Base-by-base conservation (phyloP, 2,113 vertebrate genomes). In the Erythrocercus mccallii region DNA sequence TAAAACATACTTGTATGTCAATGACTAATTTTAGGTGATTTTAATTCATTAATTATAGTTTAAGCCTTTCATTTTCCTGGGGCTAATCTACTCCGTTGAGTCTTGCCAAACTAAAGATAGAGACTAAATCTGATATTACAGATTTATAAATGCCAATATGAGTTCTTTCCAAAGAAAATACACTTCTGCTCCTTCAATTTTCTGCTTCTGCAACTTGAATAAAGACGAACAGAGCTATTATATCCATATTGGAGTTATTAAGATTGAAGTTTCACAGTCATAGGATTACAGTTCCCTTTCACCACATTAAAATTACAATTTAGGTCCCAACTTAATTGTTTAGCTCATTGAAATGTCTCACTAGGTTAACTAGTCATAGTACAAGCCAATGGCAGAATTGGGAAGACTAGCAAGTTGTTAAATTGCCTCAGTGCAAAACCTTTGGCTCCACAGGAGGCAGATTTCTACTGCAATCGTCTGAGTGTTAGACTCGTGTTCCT, bases 31-130 rank as follows among this genome's bases (percentile, higher is more conserved):
- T 89, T 6, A 45, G 38, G 54, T 85, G 48, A 91, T 91, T 95
- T 94, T 71, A 91, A 76, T 89, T 33, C 60, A 90, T 91, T 96
- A 96, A 94, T 91, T 94, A 69, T 69, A 80, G 42, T 83, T 93
- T 40, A 83, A 96, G 45, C n/a, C 69, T 78, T 87, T 97, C 69
- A 88, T 95, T 98, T 96, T 96, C 85, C 77, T 90, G 40, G 38
- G 48, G 40, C 72, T 88, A 93, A 72, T 82, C 57, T 96, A 82
- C 85, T 80, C 66, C 0, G 0, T 30, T 95, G 94, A 95, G 95
- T 71, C 56, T 94, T 93, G 85, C 93, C 77, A 91, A 94, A 92
- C 35, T 93, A 73, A 83, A 81, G 92, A 96, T 90, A 90, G 90
- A 91, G 53, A 89, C 50, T 92, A 96, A 95, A 92, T 93, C 44